phyloP scores from a whole-genome alignment of 2,888 invertebrate genomes.

The Biston stratarius region DNA sequence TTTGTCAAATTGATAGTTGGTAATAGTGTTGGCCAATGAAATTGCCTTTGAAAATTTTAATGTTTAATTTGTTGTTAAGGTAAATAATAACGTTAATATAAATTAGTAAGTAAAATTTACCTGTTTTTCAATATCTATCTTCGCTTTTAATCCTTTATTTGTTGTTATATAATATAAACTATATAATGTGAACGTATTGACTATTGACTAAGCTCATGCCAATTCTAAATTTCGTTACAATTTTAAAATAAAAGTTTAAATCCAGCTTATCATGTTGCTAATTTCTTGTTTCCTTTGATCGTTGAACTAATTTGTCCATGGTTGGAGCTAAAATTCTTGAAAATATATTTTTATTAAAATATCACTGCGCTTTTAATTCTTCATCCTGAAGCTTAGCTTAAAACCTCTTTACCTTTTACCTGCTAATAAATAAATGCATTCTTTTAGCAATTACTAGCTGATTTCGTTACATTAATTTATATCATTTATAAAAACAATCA shows the following conservation, averaged over 20 bases:
- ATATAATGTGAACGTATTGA: constrained; percentile 49
- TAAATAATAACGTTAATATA: constrained; percentile 28
- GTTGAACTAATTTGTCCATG: constrained; percentile 80
- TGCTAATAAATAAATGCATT: constrained; percentile 30
- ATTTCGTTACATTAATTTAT: background rate
- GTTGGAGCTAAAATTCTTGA: constrained; percentile 75
- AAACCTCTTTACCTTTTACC: constrained; percentile 52
- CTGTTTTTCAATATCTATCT: constrained; percentile 40
- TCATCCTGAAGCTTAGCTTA: constrained; percentile 71
- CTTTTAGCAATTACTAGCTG: constrained; percentile 5
- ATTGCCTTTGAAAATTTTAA: constrained; percentile 71
- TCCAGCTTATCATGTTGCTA: constrained; percentile 74
- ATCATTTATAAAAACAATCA: background rate
- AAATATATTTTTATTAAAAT: constrained; percentile 83
- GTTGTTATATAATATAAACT: constrained; percentile 27
- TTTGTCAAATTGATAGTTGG: constrained; percentile 55
- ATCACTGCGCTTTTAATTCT: constrained; percentile 81
- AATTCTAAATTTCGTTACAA: constrained; percentile 59
- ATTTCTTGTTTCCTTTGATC: constrained; percentile 66
- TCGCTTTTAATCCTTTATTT: constrained; percentile 67
- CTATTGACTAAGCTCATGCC: constrained; percentile 66
- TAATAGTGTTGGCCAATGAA: constrained; percentile 68
- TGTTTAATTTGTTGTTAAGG: constrained; percentile 50
- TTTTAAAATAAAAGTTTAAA: constrained; percentile 67
- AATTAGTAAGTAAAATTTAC: constrained; percentile 30